Evolutionary conservation across 1,140 invertebrate species (phyloP).

Genomic region (Leucophenga varia): DNA sequence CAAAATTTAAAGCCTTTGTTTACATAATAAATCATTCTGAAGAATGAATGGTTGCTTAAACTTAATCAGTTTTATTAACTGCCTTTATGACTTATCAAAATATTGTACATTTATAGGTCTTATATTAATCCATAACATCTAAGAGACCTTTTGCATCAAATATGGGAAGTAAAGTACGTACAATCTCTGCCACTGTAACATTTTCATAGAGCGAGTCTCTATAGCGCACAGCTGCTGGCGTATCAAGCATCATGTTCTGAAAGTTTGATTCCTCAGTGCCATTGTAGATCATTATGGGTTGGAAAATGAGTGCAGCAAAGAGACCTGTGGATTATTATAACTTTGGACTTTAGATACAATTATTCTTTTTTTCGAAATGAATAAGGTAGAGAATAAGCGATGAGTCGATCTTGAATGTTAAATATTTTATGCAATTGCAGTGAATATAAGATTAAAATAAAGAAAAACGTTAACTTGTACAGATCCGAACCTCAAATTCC

Average conservation of each 20-base stretch:
- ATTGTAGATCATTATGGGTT: conserved; percentile 27
- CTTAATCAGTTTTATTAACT: no score
- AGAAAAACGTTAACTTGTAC: no score
- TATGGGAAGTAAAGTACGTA: conserved; percentile 16
- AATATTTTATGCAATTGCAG: no score
- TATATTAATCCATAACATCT: conserved; percentile 15
- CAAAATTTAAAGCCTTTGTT: no score
- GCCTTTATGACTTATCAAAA: no score
- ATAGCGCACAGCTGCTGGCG: conserved; percentile 16
- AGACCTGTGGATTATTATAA: no score
- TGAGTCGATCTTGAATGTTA: no score
- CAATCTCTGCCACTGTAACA: conserved; percentile 10
- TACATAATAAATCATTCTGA: no score
- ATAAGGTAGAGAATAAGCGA: background rate
- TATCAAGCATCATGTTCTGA: conserved; percentile 21
- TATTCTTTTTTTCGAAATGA: background rate
- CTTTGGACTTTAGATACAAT: conserved; percentile 5
- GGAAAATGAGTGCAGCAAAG: conserved; percentile 15
- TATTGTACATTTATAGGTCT: no score
- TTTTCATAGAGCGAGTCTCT: conserved; percentile 23
- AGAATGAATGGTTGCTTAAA: no score
- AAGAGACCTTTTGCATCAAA: conserved; percentile 33
- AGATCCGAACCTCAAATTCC: no score
- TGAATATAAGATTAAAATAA: no score
- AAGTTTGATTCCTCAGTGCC: conserved; percentile 24